These are phyloP conservation scores for Ophraella communa DNA, from an alignment of 2,888 invertebrate species.

Conservation along the genomic window DNA sequence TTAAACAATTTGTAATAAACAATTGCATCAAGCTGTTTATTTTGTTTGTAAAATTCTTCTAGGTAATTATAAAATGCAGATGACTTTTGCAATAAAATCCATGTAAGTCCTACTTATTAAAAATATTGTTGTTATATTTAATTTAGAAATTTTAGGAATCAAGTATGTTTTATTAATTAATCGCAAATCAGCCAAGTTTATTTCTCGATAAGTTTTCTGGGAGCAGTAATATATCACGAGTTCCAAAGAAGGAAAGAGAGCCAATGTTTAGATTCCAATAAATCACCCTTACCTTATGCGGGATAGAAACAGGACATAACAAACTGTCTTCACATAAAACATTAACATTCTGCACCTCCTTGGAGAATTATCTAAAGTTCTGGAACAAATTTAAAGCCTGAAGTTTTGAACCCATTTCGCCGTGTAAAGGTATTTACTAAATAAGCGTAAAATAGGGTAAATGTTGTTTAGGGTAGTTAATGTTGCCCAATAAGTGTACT, in stretches of 20 bases:
- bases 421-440: constrained; percentile 9
- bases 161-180: constrained; percentile 29
- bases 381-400: constrained; percentile 25
- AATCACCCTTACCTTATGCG: constrained; percentile 31
- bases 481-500: constrained; percentile 14
- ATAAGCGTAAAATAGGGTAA: constrained; percentile 10
- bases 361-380: constrained; percentile 27
- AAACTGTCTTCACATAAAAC: constrained; percentile 31
- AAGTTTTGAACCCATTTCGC: constrained; percentile 18
- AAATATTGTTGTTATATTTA: too few species aligned
- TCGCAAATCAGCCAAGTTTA: constrained; percentile 27
- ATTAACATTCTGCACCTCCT: constrained; percentile 29
- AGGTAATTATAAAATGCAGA: too few species aligned
- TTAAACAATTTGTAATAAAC: too few species aligned
- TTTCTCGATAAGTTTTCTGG: constrained; percentile 27
- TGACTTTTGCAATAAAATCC: too few species aligned
- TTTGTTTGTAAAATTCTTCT: too few species aligned
- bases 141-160: constrained; percentile 22
- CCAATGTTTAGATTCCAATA: constrained; percentile 29
- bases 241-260: constrained; percentile 17
- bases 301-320: constrained; percentile 27
- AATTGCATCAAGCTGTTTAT: too few species aligned
- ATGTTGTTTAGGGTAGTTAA: background rate
- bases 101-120: too few species aligned
- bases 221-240: constrained; percentile 28